Base-by-base conservation (phyloP, 2,888 invertebrate species). In the Sinodicranocentrus sp. region DNA sequence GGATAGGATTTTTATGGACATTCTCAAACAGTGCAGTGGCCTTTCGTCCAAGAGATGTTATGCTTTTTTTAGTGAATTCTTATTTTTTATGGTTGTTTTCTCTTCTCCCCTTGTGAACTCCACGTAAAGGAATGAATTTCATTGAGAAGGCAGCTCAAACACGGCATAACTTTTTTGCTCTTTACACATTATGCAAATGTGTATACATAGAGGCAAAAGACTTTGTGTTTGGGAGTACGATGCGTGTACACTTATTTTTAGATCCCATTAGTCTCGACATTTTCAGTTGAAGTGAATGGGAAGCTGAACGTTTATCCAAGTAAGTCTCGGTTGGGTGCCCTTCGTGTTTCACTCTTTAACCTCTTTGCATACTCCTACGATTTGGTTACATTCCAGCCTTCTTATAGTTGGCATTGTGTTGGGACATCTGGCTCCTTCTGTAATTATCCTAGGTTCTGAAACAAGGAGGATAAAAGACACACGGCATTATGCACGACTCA, bases 281-380 rank as follows among this genome's bases (percentile, higher is more conserved):
- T 76, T 76, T 19, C n/a, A 73, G 63, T 28, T 73, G 21, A 19
- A 63, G 19, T 48, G 67, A 44, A 75, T 52, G 65, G 52, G 52
- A 33, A 75, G 15, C n/a, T 2, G 48, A 48, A 2, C 8, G 67
- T 76, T 76, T 76, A 67, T 65, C 67, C 43, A 67, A 76, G 65
- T 39, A 73, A 76, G 65, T 76, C 67, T 52, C 76, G 76, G 76
- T 76, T 76, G 76, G 76, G 67, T 76, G 76, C 76, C 76, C 76
- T 76, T 76, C 15, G 76, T 54, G 63, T 54, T 48, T 54, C 43
- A 76, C 67, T 76, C 19, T 67, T 76, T 76, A 76, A 57, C 76
- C 76, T 76, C 65, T 52, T 52, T 15, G 52, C 3, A 10, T 10
- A 33, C 33, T 33, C 33, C 33, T 33, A 3, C 33, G 33, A 33